A percentile compares a stretch with the other conserved stretches of the same genome.
phyloP scores from a whole-genome alignment of 2,888 invertebrate genomes.

The Lasius platythorax region DNA sequence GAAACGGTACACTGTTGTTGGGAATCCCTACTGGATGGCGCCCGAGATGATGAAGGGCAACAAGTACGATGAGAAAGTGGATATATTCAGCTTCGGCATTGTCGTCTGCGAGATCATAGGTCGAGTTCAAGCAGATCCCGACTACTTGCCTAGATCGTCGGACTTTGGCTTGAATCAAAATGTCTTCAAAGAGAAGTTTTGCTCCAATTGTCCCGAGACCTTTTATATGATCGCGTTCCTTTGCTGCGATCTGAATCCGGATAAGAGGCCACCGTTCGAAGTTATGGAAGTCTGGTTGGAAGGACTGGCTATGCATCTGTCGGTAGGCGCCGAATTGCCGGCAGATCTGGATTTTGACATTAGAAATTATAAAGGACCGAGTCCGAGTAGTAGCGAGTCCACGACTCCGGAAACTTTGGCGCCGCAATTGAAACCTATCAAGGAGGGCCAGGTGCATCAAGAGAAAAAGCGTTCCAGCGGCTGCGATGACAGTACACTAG shows the following conservation, averaged over 20 bases:
- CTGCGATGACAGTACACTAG: conserved; percentile 84
- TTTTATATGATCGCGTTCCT: conserved; percentile 96
- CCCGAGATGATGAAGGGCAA: conserved; percentile 99
- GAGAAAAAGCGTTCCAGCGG: conserved; percentile 81
- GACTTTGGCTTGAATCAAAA: conserved; percentile 97
- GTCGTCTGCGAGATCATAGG: conserved; percentile 98
- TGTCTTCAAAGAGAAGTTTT: conserved; percentile 95
- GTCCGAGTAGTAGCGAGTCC: conserved; percentile 88
- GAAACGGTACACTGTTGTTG: conserved; percentile 97
- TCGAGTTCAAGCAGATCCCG: conserved; percentile 97
- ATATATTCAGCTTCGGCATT: conserved; percentile 98
- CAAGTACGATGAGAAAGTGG: conserved; percentile 98
- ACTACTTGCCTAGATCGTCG: conserved; percentile 95
- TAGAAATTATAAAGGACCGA: conserved; percentile 89
- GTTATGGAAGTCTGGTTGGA: conserved; percentile 96
- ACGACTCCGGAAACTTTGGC: conserved; percentile 88
- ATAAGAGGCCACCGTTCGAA: conserved; percentile 96
- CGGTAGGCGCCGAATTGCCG: conserved; percentile 89
- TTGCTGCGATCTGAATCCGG: conserved; percentile 96
- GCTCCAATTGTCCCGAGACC: conserved; percentile 93
- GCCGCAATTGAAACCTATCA: conserved; percentile 87
- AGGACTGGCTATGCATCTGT: conserved; percentile 91
- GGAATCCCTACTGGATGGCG: conserved; percentile 99
- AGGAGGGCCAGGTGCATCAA: conserved; percentile 86
- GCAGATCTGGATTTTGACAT: conserved; percentile 92